Conservation (phyloP, 2,797 vertebrate genomes). For the Gallinago nigripennis region DNA sequence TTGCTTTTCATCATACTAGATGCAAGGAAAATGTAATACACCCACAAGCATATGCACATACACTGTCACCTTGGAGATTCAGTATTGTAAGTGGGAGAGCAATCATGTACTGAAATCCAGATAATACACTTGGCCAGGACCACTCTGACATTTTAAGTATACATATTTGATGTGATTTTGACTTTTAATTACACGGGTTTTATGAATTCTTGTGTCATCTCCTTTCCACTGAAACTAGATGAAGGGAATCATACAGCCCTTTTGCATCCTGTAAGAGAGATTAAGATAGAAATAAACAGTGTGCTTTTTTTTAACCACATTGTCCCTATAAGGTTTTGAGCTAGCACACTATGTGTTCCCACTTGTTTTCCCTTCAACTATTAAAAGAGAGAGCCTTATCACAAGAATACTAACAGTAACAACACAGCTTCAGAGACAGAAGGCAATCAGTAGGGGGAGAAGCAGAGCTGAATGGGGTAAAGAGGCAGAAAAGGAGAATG, state of each 20-base stretch:
- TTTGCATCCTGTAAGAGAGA: background rate
- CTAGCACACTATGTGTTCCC: background rate
- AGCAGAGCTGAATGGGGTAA: background rate
- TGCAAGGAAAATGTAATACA: conserved; percentile 27
- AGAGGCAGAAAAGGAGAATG: background rate
- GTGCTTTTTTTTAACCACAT: background rate
- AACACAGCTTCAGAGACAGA: background rate
- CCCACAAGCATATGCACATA: conserved; percentile 32
- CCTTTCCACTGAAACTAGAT: background rate
- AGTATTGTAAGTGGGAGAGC: background rate
- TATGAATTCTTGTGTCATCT: background rate
- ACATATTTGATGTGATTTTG: background rate
- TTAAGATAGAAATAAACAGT: background rate
- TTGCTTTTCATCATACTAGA: conserved; percentile 23
- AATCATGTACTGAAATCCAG: background rate
- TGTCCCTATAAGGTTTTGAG: background rate
- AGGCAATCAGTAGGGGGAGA: background rate
- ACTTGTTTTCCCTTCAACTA: background rate
- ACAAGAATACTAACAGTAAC: background rate
- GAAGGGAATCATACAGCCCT: background rate
- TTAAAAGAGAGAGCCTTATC: background rate
- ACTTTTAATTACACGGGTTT: background rate
- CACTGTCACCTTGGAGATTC: conserved; percentile 36
- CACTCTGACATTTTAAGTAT: background rate
- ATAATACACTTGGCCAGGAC: background rate